Evolutionary conservation across 1,140 invertebrate species (phyloP).

Genomic region (Grapholita molesta): DNA sequence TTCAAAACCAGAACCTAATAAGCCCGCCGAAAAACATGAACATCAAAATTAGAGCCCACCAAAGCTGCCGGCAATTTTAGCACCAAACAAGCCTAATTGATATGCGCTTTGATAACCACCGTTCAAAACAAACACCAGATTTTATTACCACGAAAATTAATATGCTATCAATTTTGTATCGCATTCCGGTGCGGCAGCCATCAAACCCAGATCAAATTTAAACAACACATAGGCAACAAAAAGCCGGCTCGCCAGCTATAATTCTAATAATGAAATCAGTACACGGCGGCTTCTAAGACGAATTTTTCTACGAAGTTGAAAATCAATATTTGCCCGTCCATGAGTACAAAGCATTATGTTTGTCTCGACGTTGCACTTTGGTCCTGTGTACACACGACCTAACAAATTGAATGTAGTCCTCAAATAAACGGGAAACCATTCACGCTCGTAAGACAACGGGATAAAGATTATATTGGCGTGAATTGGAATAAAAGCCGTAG

Average conservation of each 20-base stretch:
- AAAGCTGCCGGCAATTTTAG: constrained; percentile 8
- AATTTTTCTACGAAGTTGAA: constrained; percentile 71
- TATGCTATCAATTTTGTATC: constrained; percentile 45
- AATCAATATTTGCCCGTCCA: constrained; percentile 68
- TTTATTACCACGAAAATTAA: constrained; percentile 57
- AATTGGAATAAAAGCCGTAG: background rate
- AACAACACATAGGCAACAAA: constrained; percentile 51
- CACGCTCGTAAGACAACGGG: constrained; percentile 29
- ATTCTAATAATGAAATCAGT: constrained; percentile 71
- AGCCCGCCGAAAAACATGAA: background rate
- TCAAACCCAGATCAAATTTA: constrained; percentile 38
- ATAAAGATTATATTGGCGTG: constrained; percentile 38
- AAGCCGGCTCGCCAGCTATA: constrained; percentile 44
- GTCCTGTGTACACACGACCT: constrained; percentile 70
- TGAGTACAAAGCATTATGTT: constrained; percentile 72
- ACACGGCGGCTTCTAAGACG: constrained; percentile 65
- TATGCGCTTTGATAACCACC: constrained; percentile 42
- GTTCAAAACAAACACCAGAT: constrained; percentile 46
- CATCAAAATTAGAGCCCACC: background rate
- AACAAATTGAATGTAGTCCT: constrained; percentile 66
- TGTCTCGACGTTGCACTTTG: constrained; percentile 70
- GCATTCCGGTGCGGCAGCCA: constrained; percentile 26
- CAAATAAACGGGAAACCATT: constrained; percentile 26
- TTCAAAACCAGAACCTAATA: background rate
- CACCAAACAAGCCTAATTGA: constrained; percentile 8